phyloP scores from a whole-genome alignment of 2,797 vertebrate genomes.

The Hippopotamyrus pictus region DNA sequence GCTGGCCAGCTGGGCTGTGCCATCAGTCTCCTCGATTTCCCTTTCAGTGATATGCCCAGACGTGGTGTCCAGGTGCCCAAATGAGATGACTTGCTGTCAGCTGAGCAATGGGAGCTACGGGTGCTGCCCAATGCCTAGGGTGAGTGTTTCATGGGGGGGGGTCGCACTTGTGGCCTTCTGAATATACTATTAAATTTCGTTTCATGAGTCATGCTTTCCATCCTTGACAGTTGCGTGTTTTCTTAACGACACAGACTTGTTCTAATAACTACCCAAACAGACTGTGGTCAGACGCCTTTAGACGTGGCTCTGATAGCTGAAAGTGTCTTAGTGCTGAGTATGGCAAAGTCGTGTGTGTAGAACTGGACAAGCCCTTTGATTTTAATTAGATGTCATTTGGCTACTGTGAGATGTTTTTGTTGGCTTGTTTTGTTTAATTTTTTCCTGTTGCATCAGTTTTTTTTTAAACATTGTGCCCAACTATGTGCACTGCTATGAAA shows the following conservation, averaged over 20 bases:
- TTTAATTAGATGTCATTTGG: not conserved
- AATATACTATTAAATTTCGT: not conserved
- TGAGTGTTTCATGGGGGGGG: slow-evolving; percentile 39
- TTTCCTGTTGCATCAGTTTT: not conserved
- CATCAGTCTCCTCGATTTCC: not conserved
- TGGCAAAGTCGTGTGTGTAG: not conserved
- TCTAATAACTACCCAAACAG: not conserved
- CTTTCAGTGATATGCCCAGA: slow-evolving; percentile 58
- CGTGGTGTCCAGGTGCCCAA: slow-evolving; percentile 49
- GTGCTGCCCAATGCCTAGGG: slow-evolving; percentile 60
- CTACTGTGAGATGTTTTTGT: not conserved
- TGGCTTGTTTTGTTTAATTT: not conserved
- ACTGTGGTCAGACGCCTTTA: not conserved
- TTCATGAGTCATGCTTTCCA: not conserved
- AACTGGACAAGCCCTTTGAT: not conserved
- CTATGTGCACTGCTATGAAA: not conserved
- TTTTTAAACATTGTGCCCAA: not conserved
- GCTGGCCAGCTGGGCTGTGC: not conserved
- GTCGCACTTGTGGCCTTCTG: not conserved
- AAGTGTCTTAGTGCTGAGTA: not conserved
- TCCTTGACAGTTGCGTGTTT: not conserved
- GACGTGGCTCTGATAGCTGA: not conserved
- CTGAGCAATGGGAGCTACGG: slow-evolving; percentile 51
- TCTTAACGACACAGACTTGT: not conserved
- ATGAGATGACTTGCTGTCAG: slow-evolving; percentile 67